Evolutionary conservation across 2,888 invertebrate genomes (phyloP), one percentile per base, ranked within the genome.

Genomic region (Brenthis ino): DNA sequence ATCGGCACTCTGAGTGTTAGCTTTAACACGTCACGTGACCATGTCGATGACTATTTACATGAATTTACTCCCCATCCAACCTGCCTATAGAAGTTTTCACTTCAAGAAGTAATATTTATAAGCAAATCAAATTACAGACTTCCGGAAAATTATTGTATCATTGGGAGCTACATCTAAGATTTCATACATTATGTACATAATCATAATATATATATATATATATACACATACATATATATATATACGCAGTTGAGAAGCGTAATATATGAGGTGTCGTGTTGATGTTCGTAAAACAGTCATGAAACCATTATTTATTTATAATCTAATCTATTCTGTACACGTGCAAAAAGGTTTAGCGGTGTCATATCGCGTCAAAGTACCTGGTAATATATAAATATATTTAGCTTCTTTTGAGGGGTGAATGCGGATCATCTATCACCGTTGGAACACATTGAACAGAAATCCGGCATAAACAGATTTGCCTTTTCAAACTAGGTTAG

Each of bases 281-380:
- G 47, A 8, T 37, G 56, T 20, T 51, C 20, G 57, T 56, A 50
- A 51, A 57, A n/a, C 55, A 51, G 57, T 57, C 33, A 28, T 28
- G 48, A 20, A 53, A 48, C 64, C 69, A 71, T 74, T 67, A 73
- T 71, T 72, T 73, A 75, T 73, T 73, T 72, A 73, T 68, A 68
- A 68, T 64, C 69, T 68, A 64, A 61, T 65, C 60, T 69, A 70
- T 68, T 64, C 72, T 64, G 65, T 51, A 64, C 58, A 67, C 69
- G 68, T 63, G 61, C 66, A 60, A 68, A 68, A 66, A 70, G 72
- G 68, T 71, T 70, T 71, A 67, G 65, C 67, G 28, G 28, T 67
- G 71, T 74, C 71, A 69, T 67, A 73, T 72, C 65, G 64, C 61
- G 57, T 61, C 53, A 58, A 63, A 63, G 57, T 61, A 60, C 66